These are phyloP conservation scores for Nasonia longicornis DNA, from an alignment of 1,140 invertebrate species.

Conservation along the genomic window DNA sequence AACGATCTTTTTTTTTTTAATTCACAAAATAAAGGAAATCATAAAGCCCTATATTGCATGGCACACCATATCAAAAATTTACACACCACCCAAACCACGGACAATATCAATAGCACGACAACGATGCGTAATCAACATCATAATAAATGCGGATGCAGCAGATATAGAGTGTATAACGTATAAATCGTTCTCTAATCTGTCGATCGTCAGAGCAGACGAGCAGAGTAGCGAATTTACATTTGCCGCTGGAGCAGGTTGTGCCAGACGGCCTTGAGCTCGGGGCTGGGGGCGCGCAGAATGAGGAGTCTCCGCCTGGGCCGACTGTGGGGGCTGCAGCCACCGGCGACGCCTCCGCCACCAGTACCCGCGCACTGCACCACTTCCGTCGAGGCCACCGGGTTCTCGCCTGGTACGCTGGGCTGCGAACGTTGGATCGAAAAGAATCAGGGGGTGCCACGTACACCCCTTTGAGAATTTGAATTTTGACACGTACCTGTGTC, in stretches of 20 bases:
- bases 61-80: neutral
- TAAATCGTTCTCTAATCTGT: constrained; percentile 2
- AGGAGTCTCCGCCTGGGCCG: constrained; percentile 74
- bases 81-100: neutral
- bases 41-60: no score
- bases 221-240: constrained; percentile 74
- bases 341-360: constrained; percentile 52
- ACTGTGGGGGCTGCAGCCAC: constrained; percentile 66
- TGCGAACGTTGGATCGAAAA: neutral
- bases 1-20: neutral
- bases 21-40: neutral
- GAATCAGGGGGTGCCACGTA: no score
- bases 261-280: constrained; percentile 89
- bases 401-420: constrained; percentile 30
- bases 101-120: neutral
- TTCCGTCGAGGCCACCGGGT: constrained; percentile 47
- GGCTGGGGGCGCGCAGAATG: constrained; percentile 80
- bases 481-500: constrained; percentile 10
- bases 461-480: no score
- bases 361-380: constrained; percentile 49
- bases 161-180: neutral
- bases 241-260: constrained; percentile 88
- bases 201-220: neutral
- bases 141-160: neutral
- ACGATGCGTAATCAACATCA: neutral